Percentiles rank a stretch among this genome's conserved stretches.
These are phyloP conservation scores for Tiliacea citrago DNA, from an alignment of 2,888 invertebrate species.

Conservation along the genomic window DNA sequence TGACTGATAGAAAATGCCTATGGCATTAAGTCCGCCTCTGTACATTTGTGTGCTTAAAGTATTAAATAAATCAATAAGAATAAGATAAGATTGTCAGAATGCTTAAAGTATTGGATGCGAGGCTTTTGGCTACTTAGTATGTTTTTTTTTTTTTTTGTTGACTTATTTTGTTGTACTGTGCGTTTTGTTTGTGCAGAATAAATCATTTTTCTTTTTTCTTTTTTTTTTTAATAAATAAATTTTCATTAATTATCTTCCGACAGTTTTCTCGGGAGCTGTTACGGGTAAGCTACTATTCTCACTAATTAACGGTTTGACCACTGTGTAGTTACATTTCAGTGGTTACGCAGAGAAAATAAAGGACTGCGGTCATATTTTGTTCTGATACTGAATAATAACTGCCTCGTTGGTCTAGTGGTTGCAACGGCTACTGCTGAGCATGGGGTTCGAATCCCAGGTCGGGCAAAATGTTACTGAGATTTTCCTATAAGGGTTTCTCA, in stretches of 20 bases:
- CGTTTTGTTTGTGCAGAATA: too few species aligned
- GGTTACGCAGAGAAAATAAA: constrained; percentile 1
- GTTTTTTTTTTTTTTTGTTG: too few species aligned
- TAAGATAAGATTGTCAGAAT: too few species aligned
- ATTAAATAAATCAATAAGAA: too few species aligned
- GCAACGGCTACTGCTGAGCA: neutral
- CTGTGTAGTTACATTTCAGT: neutral
- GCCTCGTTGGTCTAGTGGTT: neutral
- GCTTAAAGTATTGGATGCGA: too few species aligned
- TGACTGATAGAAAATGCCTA: too few species aligned
- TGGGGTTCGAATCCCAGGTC: neutral
- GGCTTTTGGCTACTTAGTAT: too few species aligned
- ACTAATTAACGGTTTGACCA: constrained; percentile 23
- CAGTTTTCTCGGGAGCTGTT: constrained; percentile 9
- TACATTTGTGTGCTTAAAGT: too few species aligned
- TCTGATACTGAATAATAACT: neutral
- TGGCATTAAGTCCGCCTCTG: too few species aligned
- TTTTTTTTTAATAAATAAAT: constrained; percentile 37
- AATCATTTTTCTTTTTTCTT: too few species aligned
- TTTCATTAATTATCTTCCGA: constrained; percentile 7
- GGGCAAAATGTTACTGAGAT: neutral
- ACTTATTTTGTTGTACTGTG: too few species aligned
- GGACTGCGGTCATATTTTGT: constrained; percentile 25
- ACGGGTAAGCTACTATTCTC: constrained; percentile 30
- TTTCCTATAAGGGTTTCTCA: neutral